Base-by-base conservation (phyloP, 2,888 invertebrate genomes). In the Hecatera dysodea region DNA sequence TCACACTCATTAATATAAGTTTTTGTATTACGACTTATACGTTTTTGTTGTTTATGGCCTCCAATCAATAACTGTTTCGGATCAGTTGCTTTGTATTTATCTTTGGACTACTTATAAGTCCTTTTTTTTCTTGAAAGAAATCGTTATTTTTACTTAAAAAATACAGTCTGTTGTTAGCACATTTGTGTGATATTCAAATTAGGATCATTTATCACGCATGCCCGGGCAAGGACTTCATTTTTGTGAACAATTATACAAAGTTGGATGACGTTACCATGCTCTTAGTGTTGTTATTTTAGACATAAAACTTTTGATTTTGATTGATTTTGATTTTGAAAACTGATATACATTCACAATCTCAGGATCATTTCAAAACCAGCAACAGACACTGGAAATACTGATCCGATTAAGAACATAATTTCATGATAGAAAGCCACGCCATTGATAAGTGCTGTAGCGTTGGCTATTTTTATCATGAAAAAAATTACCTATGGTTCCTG, bases 181-280 rank as follows among this genome's bases (percentile, higher is more conserved):
- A 0, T 48, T 4, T 17, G 19, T 56, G 55, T 27, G 42, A 64
- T 56, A 48, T 64, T 53, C 15, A 72, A 33, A 55, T 60, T 60
- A 44, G 2, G 9, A 36, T 52, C 36, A 72, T 61, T 61, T 61
- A 29, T 33, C 46, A 48, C 56, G 56, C 19, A 52, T 29, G 11
- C 19, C 61, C 6, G 22, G 44, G 12, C 59, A 70, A 57, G 27
- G 24, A 15, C 19, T 27, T 27, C 61, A 46, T 60, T 60, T 44
- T 46, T 53, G 29, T 60, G 3, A 19, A 29, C 17, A 27, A 52
- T 22, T 19, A 50, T 17, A 39, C 12, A 8, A 24, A 24, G 42
- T 46, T 24, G 1, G 15, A 12, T 71, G 46, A 42, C 22, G 29
- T 69, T 15, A 71, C 29, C 27, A 36, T 19, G 36, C 0, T 22